phyloP scores from a whole-genome alignment of 1,140 invertebrate species.

The Ditylenchus dipsaci region DNA sequence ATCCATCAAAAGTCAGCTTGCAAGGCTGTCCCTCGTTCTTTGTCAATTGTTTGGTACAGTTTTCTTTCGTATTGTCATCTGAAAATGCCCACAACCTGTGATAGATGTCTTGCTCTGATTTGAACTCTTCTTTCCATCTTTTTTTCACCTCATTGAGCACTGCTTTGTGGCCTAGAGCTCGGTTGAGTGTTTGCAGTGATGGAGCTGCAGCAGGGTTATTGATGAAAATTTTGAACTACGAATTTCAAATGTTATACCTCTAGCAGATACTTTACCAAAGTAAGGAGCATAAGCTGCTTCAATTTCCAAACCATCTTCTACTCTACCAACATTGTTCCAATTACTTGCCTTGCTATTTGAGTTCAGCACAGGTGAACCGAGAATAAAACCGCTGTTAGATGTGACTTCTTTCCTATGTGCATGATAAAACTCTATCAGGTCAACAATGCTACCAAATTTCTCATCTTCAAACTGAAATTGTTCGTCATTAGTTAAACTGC shows the following conservation, averaged over 20 bases:
- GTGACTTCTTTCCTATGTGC: conserved; percentile 16
- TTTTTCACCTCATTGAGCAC: conserved; percentile 10
- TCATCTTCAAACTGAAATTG: conserved; percentile 27
- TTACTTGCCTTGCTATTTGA: neutral
- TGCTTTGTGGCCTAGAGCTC: neutral
- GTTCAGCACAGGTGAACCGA: neutral
- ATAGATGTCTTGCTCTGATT: neutral
- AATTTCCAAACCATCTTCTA: neutral
- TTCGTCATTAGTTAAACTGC: neutral
- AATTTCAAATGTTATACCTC: neutral
- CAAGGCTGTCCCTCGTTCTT: neutral
- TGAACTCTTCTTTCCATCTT: neutral
- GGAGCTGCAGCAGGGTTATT: neutral
- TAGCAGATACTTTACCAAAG: too few relatives aligned
- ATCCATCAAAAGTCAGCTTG: neutral
- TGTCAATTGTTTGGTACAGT: neutral
- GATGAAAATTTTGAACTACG: too few relatives aligned
- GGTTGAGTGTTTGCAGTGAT: neutral
- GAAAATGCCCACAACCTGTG: neutral
- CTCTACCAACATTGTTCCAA: neutral
- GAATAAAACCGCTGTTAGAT: conserved; percentile 4
- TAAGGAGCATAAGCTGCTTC: conserved; percentile 6
- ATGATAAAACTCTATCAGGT: conserved; percentile 13
- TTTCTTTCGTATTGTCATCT: neutral
- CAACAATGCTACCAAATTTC: conserved; percentile 12